phyloP scores from a whole-genome alignment of 2,888 invertebrate species.

The Clepsis dumicolana region DNA sequence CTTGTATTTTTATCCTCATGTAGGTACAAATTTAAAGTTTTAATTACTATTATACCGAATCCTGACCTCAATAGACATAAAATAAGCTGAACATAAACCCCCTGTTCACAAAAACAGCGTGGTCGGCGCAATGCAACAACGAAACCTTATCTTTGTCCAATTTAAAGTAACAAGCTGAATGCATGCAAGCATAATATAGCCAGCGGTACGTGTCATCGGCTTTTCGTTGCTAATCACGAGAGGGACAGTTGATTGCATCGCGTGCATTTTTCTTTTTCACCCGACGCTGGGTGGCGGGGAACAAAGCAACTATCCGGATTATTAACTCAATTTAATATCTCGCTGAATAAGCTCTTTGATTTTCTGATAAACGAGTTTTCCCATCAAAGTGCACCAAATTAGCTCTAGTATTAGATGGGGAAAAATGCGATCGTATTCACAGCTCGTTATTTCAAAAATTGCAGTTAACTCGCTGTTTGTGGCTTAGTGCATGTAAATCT shows the following conservation, averaged over 20 bases:
- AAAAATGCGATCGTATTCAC: background rate
- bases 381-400: conserved; percentile 29
- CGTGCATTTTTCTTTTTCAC: conserved; percentile 60
- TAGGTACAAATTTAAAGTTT: background rate
- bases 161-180: conserved; percentile 76
- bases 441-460: background rate
- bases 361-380: conserved; percentile 40
- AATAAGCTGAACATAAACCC: background rate
- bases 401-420: conserved; percentile 6
- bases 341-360: conserved; percentile 54
- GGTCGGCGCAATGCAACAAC: conserved; percentile 24
- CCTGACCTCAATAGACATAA: background rate
- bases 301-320: conserved; percentile 76
- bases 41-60: background rate
- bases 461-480: background rate
- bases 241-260: conserved; percentile 75
- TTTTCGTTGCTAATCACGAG: conserved; percentile 74
- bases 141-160: conserved; percentile 57
- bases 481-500: background rate
- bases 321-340: conserved; percentile 77
- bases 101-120: background rate
- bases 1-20: too few species aligned
- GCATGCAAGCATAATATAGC: conserved; percentile 70
- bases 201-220: conserved; percentile 72
- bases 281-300: conserved; percentile 70